Conservation (phyloP, 2,888 invertebrate species). For the Caenorhabditis angaria region DNA sequence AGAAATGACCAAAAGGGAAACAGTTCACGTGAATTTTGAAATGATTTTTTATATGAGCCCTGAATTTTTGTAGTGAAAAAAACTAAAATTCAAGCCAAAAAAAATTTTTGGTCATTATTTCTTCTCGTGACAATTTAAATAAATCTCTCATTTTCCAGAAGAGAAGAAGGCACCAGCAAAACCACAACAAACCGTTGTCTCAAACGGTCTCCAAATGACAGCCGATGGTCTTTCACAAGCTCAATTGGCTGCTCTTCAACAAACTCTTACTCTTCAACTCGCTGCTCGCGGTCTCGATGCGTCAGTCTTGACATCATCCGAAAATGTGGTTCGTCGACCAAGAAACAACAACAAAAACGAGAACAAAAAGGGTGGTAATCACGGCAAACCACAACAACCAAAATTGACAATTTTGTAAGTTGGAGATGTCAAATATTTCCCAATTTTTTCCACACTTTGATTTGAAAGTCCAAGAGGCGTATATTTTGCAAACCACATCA, state of each 20-base stretch:
- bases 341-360: constrained; percentile 27
- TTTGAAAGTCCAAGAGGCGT: constrained; percentile 3
- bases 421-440: background rate
- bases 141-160: constrained; percentile 28
- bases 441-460: too few species aligned
- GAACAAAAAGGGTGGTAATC: constrained; percentile 28
- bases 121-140: background rate
- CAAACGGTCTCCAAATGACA: constrained; percentile 58
- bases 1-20: too few species aligned
- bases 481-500: constrained; percentile 5
- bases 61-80: too few species aligned
- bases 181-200: constrained; percentile 38
- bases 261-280: constrained; percentile 51
- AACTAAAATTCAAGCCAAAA: background rate
- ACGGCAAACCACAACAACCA: constrained; percentile 31
- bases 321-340: constrained; percentile 31
- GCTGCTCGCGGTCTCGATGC: constrained; percentile 58
- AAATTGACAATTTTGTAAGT: constrained; percentile 41
- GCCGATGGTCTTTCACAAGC: constrained; percentile 66
- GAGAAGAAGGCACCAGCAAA: constrained; percentile 41
- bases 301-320: constrained; percentile 45
- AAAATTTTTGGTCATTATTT: background rate
- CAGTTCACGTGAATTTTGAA: too few species aligned
- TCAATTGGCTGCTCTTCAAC: constrained; percentile 65
- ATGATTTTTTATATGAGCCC: too few species aligned